phyloP scores from a whole-genome alignment of 2,888 invertebrate genomes.

The Coleophora deauratella region DNA sequence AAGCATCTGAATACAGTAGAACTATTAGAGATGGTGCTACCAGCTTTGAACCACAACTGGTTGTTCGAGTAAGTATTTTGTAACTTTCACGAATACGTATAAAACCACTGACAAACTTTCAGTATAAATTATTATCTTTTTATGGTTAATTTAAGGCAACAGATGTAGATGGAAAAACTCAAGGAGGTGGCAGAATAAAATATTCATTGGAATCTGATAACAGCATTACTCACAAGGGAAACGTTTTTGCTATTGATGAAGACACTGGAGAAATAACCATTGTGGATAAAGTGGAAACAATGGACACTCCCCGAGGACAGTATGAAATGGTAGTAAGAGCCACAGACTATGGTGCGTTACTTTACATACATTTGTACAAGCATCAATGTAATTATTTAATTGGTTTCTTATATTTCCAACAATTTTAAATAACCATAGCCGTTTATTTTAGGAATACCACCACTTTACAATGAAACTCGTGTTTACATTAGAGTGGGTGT shows the following conservation, averaged over 20 bases:
- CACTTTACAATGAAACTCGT: conserved; percentile 77
- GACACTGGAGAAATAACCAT: conserved; percentile 82
- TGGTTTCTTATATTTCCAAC: too few relatives aligned
- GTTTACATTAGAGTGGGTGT: conserved; percentile 84
- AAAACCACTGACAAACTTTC: neutral
- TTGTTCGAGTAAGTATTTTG: conserved; percentile 74
- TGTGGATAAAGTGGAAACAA: conserved; percentile 76
- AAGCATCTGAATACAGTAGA: conserved; percentile 79
- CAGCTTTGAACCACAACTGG: conserved; percentile 85
- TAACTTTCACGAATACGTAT: neutral
- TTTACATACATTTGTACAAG: conserved; percentile 14
- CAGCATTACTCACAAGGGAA: conserved; percentile 76
- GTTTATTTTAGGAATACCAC: conserved; percentile 69
- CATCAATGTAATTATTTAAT: too few relatives aligned
- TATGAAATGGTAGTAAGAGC: conserved; percentile 80
- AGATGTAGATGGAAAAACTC: conserved; percentile 82
- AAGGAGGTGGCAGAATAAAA: conserved; percentile 79
- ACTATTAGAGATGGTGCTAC: conserved; percentile 85
- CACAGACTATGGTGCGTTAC: conserved; percentile 83
- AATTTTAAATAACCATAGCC: too few relatives aligned
- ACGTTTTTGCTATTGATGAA: conserved; percentile 78
- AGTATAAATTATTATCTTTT: neutral
- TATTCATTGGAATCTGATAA: conserved; percentile 81
- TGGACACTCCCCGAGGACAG: conserved; percentile 83
- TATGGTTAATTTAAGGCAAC: conserved; percentile 69